Conservation (phyloP, 2,797 vertebrate genomes). For the Sarcophilus harrisii region DNA sequence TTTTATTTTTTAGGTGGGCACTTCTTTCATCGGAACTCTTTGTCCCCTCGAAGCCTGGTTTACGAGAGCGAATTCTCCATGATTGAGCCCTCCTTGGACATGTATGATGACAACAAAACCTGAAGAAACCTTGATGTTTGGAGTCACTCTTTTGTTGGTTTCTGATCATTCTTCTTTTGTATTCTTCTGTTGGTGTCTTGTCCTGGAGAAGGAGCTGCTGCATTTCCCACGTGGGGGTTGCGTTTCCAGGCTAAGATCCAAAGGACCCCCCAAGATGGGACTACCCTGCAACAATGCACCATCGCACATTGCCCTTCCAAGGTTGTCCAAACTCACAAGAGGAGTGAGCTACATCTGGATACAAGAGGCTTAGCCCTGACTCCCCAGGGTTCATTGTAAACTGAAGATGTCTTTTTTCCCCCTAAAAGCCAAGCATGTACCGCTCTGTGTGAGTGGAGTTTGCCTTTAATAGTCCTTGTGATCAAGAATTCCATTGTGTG, state of each 20-base stretch:
- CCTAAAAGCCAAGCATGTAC: constrained; percentile 46
- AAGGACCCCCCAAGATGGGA: constrained; percentile 78
- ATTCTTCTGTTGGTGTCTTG: constrained; percentile 86
- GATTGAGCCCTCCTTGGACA: constrained; percentile 93
- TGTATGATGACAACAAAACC: constrained; percentile 97
- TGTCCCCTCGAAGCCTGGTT: constrained; percentile 91
- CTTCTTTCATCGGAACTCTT: constrained; percentile 93
- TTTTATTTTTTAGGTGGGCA: constrained; percentile 88
- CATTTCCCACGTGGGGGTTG: constrained; percentile 80
- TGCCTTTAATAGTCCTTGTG: constrained; percentile 47
- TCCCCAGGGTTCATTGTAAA: constrained; percentile 71
- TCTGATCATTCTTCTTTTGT: constrained; percentile 84
- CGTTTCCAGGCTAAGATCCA: constrained; percentile 77
- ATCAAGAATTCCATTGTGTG: constrained; percentile 39
- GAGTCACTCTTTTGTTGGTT: constrained; percentile 83
- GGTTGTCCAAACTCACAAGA: constrained; percentile 62
- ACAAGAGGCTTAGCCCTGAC: constrained; percentile 69
- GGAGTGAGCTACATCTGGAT: constrained; percentile 70
- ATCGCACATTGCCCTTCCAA: constrained; percentile 33
- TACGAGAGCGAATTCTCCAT: constrained; percentile 95
- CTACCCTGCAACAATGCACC: constrained; percentile 75
- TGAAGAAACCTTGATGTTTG: constrained; percentile 86
- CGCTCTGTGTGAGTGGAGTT: constrained; percentile 38
- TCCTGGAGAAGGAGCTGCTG: constrained; percentile 86
- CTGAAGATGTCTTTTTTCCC: constrained; percentile 65